Conservation (phyloP, 2,797 vertebrate species). For the Anguilla megastoma region DNA sequence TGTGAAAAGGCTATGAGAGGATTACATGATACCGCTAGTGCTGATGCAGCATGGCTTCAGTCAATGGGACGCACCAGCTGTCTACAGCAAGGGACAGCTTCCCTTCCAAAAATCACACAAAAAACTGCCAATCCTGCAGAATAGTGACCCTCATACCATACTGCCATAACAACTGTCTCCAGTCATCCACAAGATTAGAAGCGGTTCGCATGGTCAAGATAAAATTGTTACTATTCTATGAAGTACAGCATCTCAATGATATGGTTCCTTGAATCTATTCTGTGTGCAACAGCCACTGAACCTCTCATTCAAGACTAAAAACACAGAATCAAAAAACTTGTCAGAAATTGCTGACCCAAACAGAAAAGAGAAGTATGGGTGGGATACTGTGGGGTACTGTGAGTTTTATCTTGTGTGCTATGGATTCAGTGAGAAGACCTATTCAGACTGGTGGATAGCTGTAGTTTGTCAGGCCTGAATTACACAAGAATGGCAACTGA, state of each 20-base stretch:
- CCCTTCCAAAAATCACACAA: not conserved
- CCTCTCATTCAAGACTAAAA: not conserved
- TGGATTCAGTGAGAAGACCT: not conserved
- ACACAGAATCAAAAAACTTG: not conserved
- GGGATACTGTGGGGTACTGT: not conserved
- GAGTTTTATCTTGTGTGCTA: not conserved
- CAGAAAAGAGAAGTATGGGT: not conserved
- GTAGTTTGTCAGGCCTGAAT: constrained; percentile 8
- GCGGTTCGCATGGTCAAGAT: not conserved
- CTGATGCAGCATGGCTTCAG: not conserved
- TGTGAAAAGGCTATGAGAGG: constrained; percentile 21
- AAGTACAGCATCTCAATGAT: not conserved
- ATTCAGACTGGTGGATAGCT: not conserved
- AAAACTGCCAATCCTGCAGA: not conserved
- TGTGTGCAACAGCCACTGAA: not conserved
- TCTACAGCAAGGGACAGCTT: not conserved
- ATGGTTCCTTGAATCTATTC: not conserved
- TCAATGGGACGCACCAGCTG: not conserved
- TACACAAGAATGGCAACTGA: constrained; percentile 4
- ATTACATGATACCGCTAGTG: constrained; percentile 24
- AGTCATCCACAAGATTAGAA: not conserved
- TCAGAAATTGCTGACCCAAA: not conserved
- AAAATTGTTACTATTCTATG: not conserved
- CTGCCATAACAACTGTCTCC: not conserved
- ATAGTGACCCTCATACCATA: not conserved